Conservation (phyloP, 2,888 invertebrate species). For the Pristionchus exspectatus region DNA sequence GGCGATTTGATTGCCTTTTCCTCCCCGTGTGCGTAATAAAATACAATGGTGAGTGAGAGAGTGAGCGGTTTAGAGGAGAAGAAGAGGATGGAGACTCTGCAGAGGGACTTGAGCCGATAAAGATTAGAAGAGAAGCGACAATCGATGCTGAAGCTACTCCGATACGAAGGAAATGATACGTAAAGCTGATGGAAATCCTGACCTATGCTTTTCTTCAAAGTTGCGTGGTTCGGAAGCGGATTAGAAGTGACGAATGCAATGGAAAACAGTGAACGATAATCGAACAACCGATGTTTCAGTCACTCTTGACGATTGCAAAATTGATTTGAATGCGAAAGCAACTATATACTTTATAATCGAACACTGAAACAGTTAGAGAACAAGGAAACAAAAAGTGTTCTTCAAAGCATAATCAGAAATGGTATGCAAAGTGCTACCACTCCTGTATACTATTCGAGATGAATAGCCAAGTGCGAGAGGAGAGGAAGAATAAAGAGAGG, state of each 20-base stretch:
- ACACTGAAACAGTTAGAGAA: not conserved
- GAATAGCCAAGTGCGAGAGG: conserved; percentile 2
- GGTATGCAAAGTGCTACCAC: not conserved
- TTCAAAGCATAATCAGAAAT: not conserved
- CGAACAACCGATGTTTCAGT: too few relatives aligned
- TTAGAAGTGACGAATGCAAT: not conserved
- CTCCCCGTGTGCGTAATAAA: conserved; percentile 24
- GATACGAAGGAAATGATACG: not conserved
- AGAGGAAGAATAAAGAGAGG: not conserved
- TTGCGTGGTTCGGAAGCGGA: too few relatives aligned
- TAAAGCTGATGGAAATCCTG: not conserved
- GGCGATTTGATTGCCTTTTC: conserved; percentile 40
- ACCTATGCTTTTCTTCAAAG: too few relatives aligned
- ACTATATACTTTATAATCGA: not conserved
- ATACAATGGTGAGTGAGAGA: conserved; percentile 11
- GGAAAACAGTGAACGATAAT: too few relatives aligned
- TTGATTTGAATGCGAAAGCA: not conserved
- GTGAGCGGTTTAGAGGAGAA: conserved; percentile 13
- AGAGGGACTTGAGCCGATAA: conserved; percentile 25
- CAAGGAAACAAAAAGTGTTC: not conserved
- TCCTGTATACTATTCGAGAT: conserved; percentile 29
- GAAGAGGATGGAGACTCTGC: not conserved
- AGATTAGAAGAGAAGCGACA: conserved; percentile 14
- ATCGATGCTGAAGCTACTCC: not conserved
- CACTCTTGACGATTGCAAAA: not conserved